Conservation (phyloP, 2,797 vertebrate species). For the Melopsittacus undulatus region DNA sequence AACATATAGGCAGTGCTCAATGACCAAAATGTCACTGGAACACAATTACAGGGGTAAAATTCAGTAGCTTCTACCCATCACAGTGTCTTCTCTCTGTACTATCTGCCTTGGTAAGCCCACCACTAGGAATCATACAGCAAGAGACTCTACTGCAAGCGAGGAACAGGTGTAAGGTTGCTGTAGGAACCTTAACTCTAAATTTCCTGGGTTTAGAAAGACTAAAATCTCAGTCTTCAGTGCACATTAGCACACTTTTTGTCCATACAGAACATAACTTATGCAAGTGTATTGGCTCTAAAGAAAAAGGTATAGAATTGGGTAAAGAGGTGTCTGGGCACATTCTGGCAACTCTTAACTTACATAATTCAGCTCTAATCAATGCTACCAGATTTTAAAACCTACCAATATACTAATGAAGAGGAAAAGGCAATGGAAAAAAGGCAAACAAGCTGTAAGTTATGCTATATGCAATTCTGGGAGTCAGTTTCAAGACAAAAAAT, state of each 20-base stretch:
- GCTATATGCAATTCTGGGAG: conserved; percentile 57
- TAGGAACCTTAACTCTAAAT: conserved; percentile 11
- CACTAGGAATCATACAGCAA: background rate
- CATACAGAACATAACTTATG: background rate
- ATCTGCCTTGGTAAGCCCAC: background rate
- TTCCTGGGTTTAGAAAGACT: background rate
- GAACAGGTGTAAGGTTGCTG: background rate
- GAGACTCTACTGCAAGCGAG: background rate
- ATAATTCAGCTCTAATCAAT: conserved; percentile 64
- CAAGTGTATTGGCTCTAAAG: conserved; percentile 55
- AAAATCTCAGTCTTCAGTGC: background rate
- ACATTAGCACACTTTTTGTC: background rate
- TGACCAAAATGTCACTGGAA: background rate
- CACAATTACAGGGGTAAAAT: background rate
- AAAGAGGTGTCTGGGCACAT: conserved; percentile 57
- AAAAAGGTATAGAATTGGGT: conserved; percentile 40
- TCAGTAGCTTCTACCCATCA: background rate
- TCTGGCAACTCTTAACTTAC: conserved; percentile 56
- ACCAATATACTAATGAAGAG: conserved; percentile 46
- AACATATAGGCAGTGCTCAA: rapidly evolving
- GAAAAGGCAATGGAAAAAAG: conserved; percentile 32
- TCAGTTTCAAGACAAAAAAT: conserved; percentile 73
- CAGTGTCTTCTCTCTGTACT: background rate
- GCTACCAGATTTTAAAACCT: conserved; percentile 64
- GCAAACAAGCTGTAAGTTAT: conserved; percentile 62